Conservation (phyloP, 2,113 vertebrate genomes). For the Halcyon senegalensis region DNA sequence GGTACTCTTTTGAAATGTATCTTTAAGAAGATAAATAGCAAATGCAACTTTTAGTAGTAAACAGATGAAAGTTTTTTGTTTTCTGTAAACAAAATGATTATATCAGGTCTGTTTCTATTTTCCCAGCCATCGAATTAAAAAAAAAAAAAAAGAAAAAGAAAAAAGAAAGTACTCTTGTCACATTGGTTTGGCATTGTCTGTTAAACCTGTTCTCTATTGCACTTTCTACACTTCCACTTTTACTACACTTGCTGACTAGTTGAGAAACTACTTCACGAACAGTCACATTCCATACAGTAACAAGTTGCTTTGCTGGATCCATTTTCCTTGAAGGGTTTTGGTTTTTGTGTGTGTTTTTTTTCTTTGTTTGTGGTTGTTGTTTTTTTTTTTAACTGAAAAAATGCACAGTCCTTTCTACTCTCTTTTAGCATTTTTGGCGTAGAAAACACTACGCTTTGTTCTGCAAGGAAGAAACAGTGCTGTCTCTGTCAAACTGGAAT, state of each 20-base stretch:
- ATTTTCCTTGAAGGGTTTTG: constrained; percentile 7
- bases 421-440: constrained; percentile 32
- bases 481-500: constrained; percentile 82
- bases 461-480: background rate
- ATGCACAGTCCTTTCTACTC: constrained; percentile 39
- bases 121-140: background rate
- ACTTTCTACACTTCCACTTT: constrained; percentile 44
- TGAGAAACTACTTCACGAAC: constrained; percentile 45
- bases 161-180: background rate
- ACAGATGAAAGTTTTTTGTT: constrained; percentile 13
- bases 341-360: background rate
- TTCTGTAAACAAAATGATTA: constrained; percentile 53
- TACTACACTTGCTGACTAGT: constrained; percentile 56
- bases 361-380: background rate
- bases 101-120: background rate
- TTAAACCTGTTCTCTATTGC: constrained; percentile 41
- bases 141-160: background rate
- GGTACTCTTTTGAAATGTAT: background rate
- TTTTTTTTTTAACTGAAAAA: background rate
- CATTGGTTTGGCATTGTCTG: constrained; percentile 51
- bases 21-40: constrained; percentile 43
- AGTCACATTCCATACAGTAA: constrained; percentile 54
- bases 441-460: background rate
- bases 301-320: constrained; percentile 28
- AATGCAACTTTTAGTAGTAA: constrained; percentile 53